Percentiles rank a stretch among this genome's conserved stretches.
Evolutionary conservation across 2,888 invertebrate genomes (phyloP).

Genomic region (Caenorhabditis auriculariae): DNA sequence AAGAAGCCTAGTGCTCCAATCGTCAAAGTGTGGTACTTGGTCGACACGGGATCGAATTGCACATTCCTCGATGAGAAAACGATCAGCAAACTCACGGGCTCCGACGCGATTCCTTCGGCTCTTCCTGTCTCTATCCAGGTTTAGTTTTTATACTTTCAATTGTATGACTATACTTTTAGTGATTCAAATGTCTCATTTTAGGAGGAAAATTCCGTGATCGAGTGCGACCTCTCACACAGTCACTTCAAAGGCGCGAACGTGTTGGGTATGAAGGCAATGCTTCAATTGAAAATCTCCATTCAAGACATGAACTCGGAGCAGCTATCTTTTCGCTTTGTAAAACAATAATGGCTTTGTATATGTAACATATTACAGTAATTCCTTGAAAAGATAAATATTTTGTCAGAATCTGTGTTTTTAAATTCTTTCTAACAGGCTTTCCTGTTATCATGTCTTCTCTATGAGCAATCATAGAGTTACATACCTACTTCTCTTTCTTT

Average conservation of each 20-base stretch:
- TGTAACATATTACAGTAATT: not conserved
- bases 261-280: conserved; percentile 27
- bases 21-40: conserved; percentile 23
- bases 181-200: conserved; percentile 7
- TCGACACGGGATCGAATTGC: conserved; percentile 22
- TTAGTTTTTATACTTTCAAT: conserved; percentile 19
- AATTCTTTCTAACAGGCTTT: not conserved
- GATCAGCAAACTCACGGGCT: conserved; percentile 12
- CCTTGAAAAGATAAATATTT: not conserved
- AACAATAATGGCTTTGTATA: not conserved
- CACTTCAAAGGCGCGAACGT: conserved; percentile 29
- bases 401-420: not conserved
- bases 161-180: conserved; percentile 20
- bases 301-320: conserved; percentile 20
- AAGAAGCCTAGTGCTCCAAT: conserved; percentile 25
- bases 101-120: conserved; percentile 23
- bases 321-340: too few relatives aligned
- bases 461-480: not conserved
- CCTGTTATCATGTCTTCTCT: not conserved
- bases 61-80: conserved; percentile 23
- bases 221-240: conserved; percentile 29
- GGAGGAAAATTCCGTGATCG: conserved; percentile 20
- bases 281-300: conserved; percentile 19
- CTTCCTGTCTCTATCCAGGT: conserved; percentile 24
- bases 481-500: not conserved